Conservation (phyloP, 2,888 invertebrate species). For the Andrena haemorrhoa region DNA sequence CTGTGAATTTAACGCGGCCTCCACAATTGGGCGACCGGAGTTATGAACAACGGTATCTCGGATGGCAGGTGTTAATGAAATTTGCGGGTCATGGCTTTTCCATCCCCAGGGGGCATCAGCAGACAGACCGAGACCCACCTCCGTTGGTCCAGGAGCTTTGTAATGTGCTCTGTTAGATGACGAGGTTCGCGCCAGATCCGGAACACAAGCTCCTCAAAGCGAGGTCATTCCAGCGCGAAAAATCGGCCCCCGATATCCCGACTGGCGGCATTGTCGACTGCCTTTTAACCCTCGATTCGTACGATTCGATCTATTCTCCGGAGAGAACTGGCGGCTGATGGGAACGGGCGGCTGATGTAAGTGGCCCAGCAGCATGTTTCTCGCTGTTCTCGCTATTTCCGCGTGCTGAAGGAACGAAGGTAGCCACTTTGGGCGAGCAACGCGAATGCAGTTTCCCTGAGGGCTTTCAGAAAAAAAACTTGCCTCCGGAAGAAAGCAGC, state of each 20-base stretch:
- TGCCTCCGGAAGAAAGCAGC: slow-evolving; percentile 35
- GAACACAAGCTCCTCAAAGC: not conserved
- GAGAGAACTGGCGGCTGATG: not conserved
- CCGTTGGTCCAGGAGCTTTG: slow-evolving; percentile 56
- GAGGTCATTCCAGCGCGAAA: no score
- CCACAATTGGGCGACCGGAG: slow-evolving; percentile 66
- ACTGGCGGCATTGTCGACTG: no score
- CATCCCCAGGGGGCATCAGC: slow-evolving; percentile 70
- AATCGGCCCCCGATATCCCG: no score
- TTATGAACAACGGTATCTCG: slow-evolving; percentile 76
- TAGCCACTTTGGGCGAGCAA: slow-evolving; percentile 37
- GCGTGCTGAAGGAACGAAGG: slow-evolving; percentile 12
- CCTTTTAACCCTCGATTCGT: not conserved
- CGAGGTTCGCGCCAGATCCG: not conserved
- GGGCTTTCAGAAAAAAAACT: slow-evolving; percentile 56
- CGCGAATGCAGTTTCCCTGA: slow-evolving; percentile 37
- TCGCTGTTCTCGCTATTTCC: not conserved
- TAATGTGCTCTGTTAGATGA: slow-evolving; percentile 39
- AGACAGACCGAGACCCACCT: slow-evolving; percentile 3
- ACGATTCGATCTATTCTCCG: not conserved
- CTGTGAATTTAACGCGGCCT: slow-evolving; percentile 11
- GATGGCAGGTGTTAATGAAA: slow-evolving; percentile 81
- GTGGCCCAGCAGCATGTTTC: slow-evolving; percentile 5
- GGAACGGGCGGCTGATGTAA: not conserved
- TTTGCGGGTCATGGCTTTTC: slow-evolving; percentile 80